Conservation (phyloP, 1,140 invertebrate species). For the Aphaenogaster rudis region DNA sequence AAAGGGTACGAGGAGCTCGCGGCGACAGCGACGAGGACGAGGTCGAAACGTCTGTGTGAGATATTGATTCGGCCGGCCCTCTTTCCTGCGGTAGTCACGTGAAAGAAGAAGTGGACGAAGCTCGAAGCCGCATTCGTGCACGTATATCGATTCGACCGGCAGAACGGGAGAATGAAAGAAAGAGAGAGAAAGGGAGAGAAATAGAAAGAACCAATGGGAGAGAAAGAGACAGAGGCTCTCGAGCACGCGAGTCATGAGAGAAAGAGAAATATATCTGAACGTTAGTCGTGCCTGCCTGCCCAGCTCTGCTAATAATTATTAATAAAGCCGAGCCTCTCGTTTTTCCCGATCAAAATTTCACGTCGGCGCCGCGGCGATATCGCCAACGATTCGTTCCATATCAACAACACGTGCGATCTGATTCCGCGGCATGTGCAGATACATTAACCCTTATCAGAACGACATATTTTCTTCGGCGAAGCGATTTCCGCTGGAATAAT, state of each 20-base stretch:
- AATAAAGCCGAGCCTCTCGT: conserved; percentile 34
- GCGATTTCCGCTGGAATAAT: neutral
- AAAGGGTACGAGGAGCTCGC: conserved; percentile 39
- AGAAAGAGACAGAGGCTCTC: conserved; percentile 45
- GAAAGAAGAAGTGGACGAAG: conserved; percentile 79
- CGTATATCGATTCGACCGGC: conserved; percentile 77
- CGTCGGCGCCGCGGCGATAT: conserved; percentile 29
- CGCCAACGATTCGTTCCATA: conserved; percentile 10
- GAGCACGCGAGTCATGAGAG: conserved; percentile 65
- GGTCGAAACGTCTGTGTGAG: conserved; percentile 75
- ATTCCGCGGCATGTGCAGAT: neutral
- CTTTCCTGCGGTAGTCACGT: conserved; percentile 78
- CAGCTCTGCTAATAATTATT: conserved; percentile 50
- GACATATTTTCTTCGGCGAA: neutral
- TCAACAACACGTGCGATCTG: conserved; percentile 13
- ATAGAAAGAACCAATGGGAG: neutral
- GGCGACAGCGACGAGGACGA: conserved; percentile 64
- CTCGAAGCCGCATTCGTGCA: conserved; percentile 79
- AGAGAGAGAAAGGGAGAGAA: conserved; percentile 20
- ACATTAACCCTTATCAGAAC: conserved; percentile 18
- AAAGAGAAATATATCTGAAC: conserved; percentile 49
- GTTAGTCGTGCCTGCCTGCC: conserved; percentile 54
- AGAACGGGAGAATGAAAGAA: conserved; percentile 48
- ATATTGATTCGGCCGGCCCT: conserved; percentile 78
- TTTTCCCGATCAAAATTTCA: conserved; percentile 55